These are phyloP conservation scores for Heliconius eleuchia DNA, from an alignment of 1,140 invertebrate genomes.

Conservation along the genomic window DNA sequence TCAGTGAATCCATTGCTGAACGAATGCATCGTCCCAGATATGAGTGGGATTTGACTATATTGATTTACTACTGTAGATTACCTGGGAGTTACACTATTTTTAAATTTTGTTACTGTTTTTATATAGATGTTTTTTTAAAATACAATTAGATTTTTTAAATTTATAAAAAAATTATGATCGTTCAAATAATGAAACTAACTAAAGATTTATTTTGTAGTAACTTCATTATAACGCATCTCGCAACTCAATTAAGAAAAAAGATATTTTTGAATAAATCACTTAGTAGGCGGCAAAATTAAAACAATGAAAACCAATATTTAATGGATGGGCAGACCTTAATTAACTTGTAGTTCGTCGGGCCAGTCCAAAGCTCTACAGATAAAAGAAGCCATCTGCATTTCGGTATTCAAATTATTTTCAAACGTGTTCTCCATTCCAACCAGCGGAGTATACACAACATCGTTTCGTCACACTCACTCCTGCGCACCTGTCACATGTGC, in stretches of 20 bases:
- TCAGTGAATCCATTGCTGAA: constrained; percentile 75
- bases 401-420: constrained; percentile 80
- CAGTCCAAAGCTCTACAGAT: constrained; percentile 62
- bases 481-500: constrained; percentile 55
- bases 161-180: background rate
- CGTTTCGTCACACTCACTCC: constrained; percentile 73
- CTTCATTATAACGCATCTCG: background rate
- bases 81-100: constrained; percentile 32
- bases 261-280: constrained; percentile 64
- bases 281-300: constrained; percentile 71
- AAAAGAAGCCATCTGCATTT: constrained; percentile 81
- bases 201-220: constrained; percentile 13
- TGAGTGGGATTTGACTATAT: constrained; percentile 65
- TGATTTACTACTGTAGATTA: constrained; percentile 59
- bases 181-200: background rate
- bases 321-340: constrained; percentile 81
- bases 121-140: background rate
- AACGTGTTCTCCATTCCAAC: constrained; percentile 73
- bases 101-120: background rate
- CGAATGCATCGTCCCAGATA: constrained; percentile 80
- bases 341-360: constrained; percentile 77
- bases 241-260: constrained; percentile 64
- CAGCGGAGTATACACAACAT: constrained; percentile 54
- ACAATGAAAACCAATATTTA: constrained; percentile 78
- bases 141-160: background rate